Evolutionary conservation across 2,113 vertebrate genomes (phyloP), one percentile per base, ranked within the genome.

Genomic region (Sturnira hondurensis): DNA sequence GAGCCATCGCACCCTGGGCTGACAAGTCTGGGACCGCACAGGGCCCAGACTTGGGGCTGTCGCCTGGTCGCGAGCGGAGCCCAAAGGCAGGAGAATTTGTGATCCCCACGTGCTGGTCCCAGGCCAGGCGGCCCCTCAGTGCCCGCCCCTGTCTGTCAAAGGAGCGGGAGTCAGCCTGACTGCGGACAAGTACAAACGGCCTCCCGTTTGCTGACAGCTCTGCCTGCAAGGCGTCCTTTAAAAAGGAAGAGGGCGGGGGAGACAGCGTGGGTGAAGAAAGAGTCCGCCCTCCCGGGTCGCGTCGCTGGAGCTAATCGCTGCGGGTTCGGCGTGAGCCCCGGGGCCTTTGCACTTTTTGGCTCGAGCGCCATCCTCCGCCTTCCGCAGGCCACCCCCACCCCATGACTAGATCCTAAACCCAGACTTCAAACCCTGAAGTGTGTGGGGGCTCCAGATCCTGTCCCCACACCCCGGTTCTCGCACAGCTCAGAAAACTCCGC

Each of bases 281-380:
- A 92, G 96, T 94, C 97, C 95, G 96, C 97, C 96, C 94, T 96
- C 97, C 91, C 14, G 87, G 95, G 85, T 73, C 45, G 65, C 78
- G 70, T 83, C 6, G 91, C 89, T 0, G 58, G 85, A 80, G 94
- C 96, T 83, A 89, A 97, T 96, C 96, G 47, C 91, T 0, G 80
- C 80, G 31, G 67, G 47, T 38, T 36, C 77, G 0, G 67, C 19
- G 86, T 36, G 9, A 26, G 16, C 61, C 13, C 85, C 86, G 3
- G 17, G 45, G 33, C 61, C 76, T 26, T 3, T 0, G 74, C 20
- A 38, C 71, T 33, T n/a, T 58, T 31, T 17, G 68, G 45, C 56
- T 80, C 45, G 74, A 28, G 67, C 89, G 33, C 74, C 31, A 7
- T 36, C 65, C 76, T 31, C 67, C 56, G 52, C 93, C 78, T 28